Conservation (phyloP, 2,888 invertebrate species). For the Hyppa rectilinea region DNA sequence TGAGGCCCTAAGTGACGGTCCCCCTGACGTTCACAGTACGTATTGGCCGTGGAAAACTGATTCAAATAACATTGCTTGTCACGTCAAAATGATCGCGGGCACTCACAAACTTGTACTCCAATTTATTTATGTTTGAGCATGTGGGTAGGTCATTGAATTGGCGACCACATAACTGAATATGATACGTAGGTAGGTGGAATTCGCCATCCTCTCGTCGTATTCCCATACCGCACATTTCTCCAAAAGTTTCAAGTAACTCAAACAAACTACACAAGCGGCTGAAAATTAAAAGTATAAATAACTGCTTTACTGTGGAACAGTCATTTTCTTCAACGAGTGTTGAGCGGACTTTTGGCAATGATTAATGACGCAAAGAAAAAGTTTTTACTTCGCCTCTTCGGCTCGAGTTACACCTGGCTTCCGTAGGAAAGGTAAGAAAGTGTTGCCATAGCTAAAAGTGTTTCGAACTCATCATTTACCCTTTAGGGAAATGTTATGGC, state of each 20-base stretch:
- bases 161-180: neutral
- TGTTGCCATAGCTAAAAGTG: slow-evolving; percentile 58
- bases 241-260: slow-evolving; percentile 34
- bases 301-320: slow-evolving; percentile 49
- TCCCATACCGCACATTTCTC: slow-evolving; percentile 5
- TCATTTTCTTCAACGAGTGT: slow-evolving; percentile 65
- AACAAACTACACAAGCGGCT: slow-evolving; percentile 42
- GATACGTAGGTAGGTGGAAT: neutral
- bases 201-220: slow-evolving; percentile 2
- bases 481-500: slow-evolving; percentile 66
- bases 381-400: slow-evolving; percentile 61
- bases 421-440: slow-evolving; percentile 49
- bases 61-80: slow-evolving; percentile 1
- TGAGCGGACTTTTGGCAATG: slow-evolving; percentile 74
- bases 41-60: slow-evolving; percentile 3
- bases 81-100: slow-evolving; percentile 3
- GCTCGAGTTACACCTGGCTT: slow-evolving; percentile 66
- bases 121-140: slow-evolving; percentile 1
- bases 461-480: slow-evolving; percentile 65
- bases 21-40: too few species aligned
- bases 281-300: slow-evolving; percentile 64
- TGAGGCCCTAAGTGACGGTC: too few species aligned
- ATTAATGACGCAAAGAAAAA: slow-evolving; percentile 75
- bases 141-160: slow-evolving; percentile 2
- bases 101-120: neutral